Percentiles rank a stretch among this genome's conserved stretches.
phyloP scores from a whole-genome alignment of 2,797 vertebrate species.

The Sandelia bainsii region DNA sequence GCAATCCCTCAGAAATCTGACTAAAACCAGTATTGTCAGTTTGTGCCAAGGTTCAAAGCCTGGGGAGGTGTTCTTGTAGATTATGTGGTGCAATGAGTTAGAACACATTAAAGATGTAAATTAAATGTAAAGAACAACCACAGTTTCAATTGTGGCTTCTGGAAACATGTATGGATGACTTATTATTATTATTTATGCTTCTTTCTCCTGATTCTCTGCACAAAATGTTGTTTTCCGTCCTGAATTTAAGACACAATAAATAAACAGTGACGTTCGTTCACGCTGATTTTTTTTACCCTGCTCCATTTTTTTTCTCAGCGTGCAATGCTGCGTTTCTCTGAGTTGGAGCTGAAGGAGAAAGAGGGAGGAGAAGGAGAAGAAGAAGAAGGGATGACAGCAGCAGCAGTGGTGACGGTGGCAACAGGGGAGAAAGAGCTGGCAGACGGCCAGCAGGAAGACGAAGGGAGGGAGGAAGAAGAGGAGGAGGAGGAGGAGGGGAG shows the following conservation, averaged over 20 bases:
- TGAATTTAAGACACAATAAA: neutral
- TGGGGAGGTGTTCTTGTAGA: too few species aligned
- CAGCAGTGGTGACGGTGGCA: slow-evolving; percentile 82
- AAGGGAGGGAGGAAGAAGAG: slow-evolving; percentile 23
- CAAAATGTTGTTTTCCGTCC: neutral
- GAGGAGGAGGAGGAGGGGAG: slow-evolving; percentile 28
- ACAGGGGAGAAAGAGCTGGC: slow-evolving; percentile 81
- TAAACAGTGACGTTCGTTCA: neutral
- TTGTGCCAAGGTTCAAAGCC: too few species aligned
- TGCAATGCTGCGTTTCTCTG: slow-evolving; percentile 96
- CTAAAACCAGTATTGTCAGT: too few species aligned
- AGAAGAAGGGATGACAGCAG: slow-evolving; percentile 78
- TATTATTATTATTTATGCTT: too few species aligned
- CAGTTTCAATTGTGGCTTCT: too few species aligned
- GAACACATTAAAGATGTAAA: too few species aligned
- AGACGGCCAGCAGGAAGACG: slow-evolving; percentile 32
- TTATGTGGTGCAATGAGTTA: too few species aligned
- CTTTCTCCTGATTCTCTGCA: neutral
- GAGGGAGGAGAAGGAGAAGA: slow-evolving; percentile 83
- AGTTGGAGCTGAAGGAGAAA: slow-evolving; percentile 95
- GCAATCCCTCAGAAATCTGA: too few species aligned
- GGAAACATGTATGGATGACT: too few species aligned
- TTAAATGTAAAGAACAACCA: too few species aligned
- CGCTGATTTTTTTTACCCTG: neutral
- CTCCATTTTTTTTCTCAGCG: slow-evolving; percentile 80